A percentile compares a stretch with the other conserved stretches of the same genome.
Conservation (phyloP, 2,888 invertebrate genomes). For the Tyria jacobaeae region DNA sequence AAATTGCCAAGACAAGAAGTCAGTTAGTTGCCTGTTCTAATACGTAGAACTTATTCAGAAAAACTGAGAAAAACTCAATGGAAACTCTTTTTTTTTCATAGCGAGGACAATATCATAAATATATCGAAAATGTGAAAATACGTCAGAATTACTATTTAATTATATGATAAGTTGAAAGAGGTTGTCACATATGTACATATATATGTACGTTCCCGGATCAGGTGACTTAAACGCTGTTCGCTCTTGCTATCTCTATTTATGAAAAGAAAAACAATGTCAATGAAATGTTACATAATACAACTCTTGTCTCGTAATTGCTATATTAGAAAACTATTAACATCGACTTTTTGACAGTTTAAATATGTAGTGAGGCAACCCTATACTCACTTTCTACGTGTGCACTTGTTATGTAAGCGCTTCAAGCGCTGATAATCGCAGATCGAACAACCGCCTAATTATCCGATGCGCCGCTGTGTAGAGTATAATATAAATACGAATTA, state of each 20-base stretch:
- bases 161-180: no score
- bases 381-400: constrained; percentile 39
- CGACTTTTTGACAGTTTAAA: neutral
- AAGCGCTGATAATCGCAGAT: constrained; percentile 38
- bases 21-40: no score
- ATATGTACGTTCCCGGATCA: no score
- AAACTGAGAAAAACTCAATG: no score
- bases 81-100: no score
- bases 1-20: no score
- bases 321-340: neutral
- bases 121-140: no score
- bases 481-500: constrained; percentile 11
- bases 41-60: no score
- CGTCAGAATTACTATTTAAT: no score
- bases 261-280: neutral
- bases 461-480: constrained; percentile 18
- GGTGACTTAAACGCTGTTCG: no score
- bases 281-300: neutral
- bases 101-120: no score
- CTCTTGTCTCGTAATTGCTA: neutral
- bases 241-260: neutral
- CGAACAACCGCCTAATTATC: constrained; percentile 41
- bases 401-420: constrained; percentile 23
- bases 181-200: no score
- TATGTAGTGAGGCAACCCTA: constrained; percentile 24